phyloP scores from a whole-genome alignment of 2,888 invertebrate species.

The Dermolepida albohirtum region DNA sequence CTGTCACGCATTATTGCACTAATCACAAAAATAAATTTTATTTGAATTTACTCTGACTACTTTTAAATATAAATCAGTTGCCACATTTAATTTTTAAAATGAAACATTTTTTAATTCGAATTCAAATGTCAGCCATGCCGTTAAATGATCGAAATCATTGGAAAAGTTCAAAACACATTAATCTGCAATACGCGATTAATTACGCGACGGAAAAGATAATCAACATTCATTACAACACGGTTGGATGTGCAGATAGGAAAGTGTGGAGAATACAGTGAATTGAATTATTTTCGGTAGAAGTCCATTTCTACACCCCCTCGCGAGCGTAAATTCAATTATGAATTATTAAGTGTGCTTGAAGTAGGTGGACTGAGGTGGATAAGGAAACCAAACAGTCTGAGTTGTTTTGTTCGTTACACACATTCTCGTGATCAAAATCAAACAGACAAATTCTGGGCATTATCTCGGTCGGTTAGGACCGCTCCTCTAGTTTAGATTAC shows the following conservation, averaged over 20 bases:
- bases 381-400: constrained; percentile 29
- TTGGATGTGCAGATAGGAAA: constrained; percentile 21
- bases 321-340: constrained; percentile 37
- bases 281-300: constrained; percentile 36
- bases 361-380: constrained; percentile 25
- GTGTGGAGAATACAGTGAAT: constrained; percentile 17
- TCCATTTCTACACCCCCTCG: constrained; percentile 34
- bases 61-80: no score
- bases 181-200: constrained; percentile 33
- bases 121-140: constrained; percentile 4
- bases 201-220: constrained; percentile 32
- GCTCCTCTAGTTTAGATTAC: constrained; percentile 28
- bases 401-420: constrained; percentile 32
- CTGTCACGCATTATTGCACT: no score
- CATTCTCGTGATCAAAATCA: constrained; percentile 34
- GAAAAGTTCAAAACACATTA: constrained; percentile 26
- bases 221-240: constrained; percentile 31
- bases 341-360: constrained; percentile 34
- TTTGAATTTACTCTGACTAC: no score
- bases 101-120: no score
- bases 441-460: constrained; percentile 28
- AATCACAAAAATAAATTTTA: no score
- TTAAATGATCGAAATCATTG: constrained; percentile 15
- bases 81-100: no score
- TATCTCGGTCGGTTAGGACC: constrained; percentile 34